Evolutionary conservation across 2,888 invertebrate genomes (phyloP).

Genomic region (Sphecodes monilicornis): DNA sequence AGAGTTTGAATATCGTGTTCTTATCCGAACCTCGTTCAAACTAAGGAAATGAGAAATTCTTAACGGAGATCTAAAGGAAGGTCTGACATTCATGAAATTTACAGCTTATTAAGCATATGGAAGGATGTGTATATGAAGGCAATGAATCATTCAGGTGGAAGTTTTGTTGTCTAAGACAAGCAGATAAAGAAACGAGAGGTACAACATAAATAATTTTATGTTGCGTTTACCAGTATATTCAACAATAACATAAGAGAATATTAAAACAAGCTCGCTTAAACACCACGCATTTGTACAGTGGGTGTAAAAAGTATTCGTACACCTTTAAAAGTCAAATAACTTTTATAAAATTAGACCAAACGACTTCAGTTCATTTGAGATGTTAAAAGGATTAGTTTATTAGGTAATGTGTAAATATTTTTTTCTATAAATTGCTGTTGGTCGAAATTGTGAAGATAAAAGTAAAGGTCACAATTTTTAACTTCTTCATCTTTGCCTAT

Average conservation of each 20-base stretch:
- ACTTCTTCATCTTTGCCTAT: no score
- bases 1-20: background rate
- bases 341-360: no score
- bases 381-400: no score
- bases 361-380: no score
- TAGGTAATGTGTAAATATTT: no score
- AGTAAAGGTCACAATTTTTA: no score
- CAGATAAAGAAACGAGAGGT: background rate
- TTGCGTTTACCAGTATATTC: background rate
- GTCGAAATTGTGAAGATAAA: no score
- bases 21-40: background rate
- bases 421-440: no score
- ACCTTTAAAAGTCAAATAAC: no score
- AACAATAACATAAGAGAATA: background rate
- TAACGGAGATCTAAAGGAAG: constrained; percentile 3
- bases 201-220: background rate
- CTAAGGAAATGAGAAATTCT: constrained; percentile 15
- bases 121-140: background rate
- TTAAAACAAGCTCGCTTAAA: background rate
- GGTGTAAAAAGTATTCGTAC: no score
- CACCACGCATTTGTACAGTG: background rate
- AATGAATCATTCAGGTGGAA: background rate
- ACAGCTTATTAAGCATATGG: constrained; percentile 16
- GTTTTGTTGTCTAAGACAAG: background rate
- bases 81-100: constrained; percentile 5